These are phyloP conservation scores for Melanocharis versteri DNA, from an alignment of 2,113 vertebrate species.

Conservation along the genomic window DNA sequence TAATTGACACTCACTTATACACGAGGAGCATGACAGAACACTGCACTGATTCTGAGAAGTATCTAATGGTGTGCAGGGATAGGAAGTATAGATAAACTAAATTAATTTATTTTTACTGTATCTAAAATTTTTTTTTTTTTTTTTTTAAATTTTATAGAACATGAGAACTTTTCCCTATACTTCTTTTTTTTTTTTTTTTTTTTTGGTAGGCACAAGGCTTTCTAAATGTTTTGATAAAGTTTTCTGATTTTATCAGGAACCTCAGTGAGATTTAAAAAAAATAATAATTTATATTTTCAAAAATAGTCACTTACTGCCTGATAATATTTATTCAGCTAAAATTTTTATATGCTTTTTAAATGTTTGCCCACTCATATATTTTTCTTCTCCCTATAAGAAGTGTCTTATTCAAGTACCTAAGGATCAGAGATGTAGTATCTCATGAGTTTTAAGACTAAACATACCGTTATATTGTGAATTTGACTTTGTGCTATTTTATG, in stretches of 20 bases:
- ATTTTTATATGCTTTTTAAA: rapidly evolving
- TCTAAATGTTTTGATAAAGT: not conserved
- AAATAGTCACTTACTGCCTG: not conserved
- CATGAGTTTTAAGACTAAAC: not conserved
- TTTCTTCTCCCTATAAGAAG: not conserved
- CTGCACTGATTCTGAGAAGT: not conserved
- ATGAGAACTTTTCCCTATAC: not conserved
- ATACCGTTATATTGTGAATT: not conserved
- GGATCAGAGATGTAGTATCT: not conserved
- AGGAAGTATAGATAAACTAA: no score
- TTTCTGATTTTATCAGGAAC: not conserved
- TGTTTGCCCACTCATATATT: not conserved
- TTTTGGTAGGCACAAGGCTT: not conserved
- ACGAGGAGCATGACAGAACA: not conserved
- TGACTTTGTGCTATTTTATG: not conserved
- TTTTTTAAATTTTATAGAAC: not conserved
- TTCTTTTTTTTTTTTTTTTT: not conserved
- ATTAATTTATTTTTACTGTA: not conserved
- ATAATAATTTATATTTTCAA: not conserved
- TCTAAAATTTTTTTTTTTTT: not conserved
- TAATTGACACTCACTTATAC: not conserved
- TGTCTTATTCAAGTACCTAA: not conserved
- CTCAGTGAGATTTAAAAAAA: not conserved
- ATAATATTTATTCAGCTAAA: not conserved
- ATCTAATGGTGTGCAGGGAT: not conserved